Conservation (phyloP, 2,888 invertebrate species). For the Mylabris sibirica region DNA sequence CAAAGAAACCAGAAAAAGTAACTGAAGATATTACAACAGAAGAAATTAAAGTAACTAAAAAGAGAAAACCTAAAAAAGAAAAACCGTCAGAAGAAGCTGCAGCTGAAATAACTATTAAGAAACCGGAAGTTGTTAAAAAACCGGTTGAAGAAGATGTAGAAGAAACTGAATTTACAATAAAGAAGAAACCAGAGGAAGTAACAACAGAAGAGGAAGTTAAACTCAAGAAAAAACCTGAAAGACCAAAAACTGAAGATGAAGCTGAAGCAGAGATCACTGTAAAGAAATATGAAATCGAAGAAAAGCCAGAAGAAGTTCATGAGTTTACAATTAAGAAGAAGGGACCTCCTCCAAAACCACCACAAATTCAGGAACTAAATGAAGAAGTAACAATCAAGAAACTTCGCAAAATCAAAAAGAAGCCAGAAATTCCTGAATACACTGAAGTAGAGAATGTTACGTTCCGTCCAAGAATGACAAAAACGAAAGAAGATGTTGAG, state of each 20-base stretch:
- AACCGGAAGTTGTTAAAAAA: conserved; percentile 35
- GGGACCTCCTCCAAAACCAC: conserved; percentile 63
- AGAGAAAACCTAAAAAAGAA: conserved; percentile 50
- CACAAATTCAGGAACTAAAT: conserved; percentile 66
- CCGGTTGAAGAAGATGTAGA: conserved; percentile 49
- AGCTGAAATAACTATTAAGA: conserved; percentile 39
- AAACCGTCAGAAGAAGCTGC: conserved; percentile 38
- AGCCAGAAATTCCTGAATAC: conserved; percentile 74
- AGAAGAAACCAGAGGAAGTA: conserved; percentile 66
- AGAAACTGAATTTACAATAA: conserved; percentile 47
- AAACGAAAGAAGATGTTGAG: conserved; percentile 86
- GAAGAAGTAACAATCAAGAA: conserved; percentile 79
- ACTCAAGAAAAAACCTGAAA: conserved; percentile 53
- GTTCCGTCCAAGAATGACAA: conserved; percentile 77
- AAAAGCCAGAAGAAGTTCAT: conserved; percentile 53
- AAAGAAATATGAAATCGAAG: conserved; percentile 41
- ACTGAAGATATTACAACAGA: conserved; percentile 47
- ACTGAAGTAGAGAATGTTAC: conserved; percentile 81
- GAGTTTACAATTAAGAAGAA: conserved; percentile 65
- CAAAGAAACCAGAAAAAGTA: conserved; percentile 56
- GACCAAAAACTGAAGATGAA: conserved; percentile 33
- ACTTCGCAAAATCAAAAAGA: conserved; percentile 71
- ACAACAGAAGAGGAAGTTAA: conserved; percentile 69
- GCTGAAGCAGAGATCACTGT: conserved; percentile 42
- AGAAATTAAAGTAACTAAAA: conserved; percentile 59